These are phyloP conservation scores for Crotalus helleri DNA, from an alignment of 2,113 vertebrate genomes.

Conservation along the genomic window DNA sequence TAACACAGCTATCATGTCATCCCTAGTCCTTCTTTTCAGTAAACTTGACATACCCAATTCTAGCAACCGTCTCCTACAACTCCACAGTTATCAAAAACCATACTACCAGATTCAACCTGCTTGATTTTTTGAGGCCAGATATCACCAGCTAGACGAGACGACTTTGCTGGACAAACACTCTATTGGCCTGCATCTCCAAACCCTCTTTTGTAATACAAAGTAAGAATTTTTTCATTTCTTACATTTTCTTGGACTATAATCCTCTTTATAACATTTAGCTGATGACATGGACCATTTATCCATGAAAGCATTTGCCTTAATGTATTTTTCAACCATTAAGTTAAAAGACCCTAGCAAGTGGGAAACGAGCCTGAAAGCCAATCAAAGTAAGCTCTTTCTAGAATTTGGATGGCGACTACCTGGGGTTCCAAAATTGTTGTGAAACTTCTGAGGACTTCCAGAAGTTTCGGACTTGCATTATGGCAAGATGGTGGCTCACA, in stretches of 20 bases:
- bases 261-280: neutral
- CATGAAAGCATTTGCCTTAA: neutral
- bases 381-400: neutral
- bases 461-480: neutral
- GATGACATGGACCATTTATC: neutral
- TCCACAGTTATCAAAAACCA: neutral
- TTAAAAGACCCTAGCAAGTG: neutral
- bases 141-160: neutral
- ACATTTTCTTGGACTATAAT: neutral
- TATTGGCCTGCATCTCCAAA: neutral
- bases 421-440: neutral
- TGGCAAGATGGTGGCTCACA: neutral
- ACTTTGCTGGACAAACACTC: neutral
- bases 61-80: neutral
- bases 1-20: too few relatives aligned
- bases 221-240: neutral
- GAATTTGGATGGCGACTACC: neutral
- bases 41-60: too few relatives aligned
- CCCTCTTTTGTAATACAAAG: neutral
- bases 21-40: too few relatives aligned
- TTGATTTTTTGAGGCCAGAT: neutral
- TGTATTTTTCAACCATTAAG: neutral
- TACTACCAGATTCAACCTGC: neutral
- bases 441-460: neutral
- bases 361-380: neutral